Conservation (phyloP, 2,888 invertebrate genomes). For the Tinea semifulvella region DNA sequence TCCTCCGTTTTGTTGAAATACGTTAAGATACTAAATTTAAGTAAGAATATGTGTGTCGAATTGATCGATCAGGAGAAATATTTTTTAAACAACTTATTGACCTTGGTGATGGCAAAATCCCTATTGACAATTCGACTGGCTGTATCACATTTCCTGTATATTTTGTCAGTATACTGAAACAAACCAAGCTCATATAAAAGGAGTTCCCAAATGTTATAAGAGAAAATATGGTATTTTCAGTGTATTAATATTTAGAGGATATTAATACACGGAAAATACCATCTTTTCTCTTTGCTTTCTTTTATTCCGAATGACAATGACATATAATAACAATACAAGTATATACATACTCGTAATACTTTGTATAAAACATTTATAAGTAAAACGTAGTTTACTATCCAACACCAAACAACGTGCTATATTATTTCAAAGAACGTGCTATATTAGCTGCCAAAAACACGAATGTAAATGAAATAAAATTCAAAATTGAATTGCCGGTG, state of each 20-base stretch:
- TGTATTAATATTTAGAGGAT: too few relatives aligned
- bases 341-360: too few relatives aligned
- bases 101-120: slow-evolving; percentile 21
- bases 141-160: slow-evolving; percentile 18
- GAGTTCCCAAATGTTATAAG: slow-evolving; percentile 26
- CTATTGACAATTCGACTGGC: slow-evolving; percentile 18
- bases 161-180: slow-evolving; percentile 19
- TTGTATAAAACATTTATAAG: too few relatives aligned
- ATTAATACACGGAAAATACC: too few relatives aligned
- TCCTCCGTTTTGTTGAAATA: slow-evolving; percentile 18
- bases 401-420: too few relatives aligned
- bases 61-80: slow-evolving; percentile 15
- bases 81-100: slow-evolving; percentile 20
- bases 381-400: too few relatives aligned
- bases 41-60: slow-evolving; percentile 20
- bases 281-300: too few relatives aligned
- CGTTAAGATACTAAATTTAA: slow-evolving; percentile 16
- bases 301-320: too few relatives aligned
- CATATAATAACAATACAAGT: too few relatives aligned
- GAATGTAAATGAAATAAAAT: slow-evolving; percentile 23
- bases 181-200: slow-evolving; percentile 18
- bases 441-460: slow-evolving; percentile 20
- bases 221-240: slow-evolving; percentile 21
- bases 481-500: slow-evolving; percentile 24
- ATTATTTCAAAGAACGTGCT: slow-evolving; percentile 24